These are phyloP conservation scores for Epinotia ramella DNA, from an alignment of 2,888 invertebrate genomes.

Conservation along the genomic window DNA sequence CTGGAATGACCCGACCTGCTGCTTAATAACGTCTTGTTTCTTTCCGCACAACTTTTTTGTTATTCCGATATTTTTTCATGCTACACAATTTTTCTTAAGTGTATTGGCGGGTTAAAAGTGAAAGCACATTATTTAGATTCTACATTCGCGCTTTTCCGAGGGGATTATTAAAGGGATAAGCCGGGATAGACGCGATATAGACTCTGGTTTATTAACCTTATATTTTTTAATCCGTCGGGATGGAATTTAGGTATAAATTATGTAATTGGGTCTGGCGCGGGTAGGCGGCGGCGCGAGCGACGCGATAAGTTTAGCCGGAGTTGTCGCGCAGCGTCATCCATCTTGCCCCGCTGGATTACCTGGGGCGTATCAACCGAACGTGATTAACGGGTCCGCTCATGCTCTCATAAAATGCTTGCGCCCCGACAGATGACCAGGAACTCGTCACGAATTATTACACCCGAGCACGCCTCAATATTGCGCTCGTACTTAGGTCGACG, in stretches of 20 bases:
- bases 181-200: constrained; percentile 13
- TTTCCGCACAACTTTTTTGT: constrained; percentile 67
- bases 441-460: constrained; percentile 38
- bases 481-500: background rate
- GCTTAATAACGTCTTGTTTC: constrained; percentile 75
- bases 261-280: constrained; percentile 43
- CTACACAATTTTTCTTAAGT: background rate
- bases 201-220: constrained; percentile 37
- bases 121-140: constrained; percentile 17
- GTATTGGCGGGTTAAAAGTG: constrained; percentile 12
- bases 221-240: constrained; percentile 35
- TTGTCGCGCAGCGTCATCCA: constrained; percentile 46
- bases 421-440: constrained; percentile 36
- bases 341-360: constrained; percentile 47
- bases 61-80: constrained; percentile 49
- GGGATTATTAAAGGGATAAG: constrained; percentile 26
- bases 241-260: constrained; percentile 41
- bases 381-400: constrained; percentile 47
- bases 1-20: constrained; percentile 66
- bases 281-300: constrained; percentile 21
- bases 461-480: constrained; percentile 19
- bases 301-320: constrained; percentile 46
- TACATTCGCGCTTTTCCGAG: constrained; percentile 18
- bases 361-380: constrained; percentile 47
- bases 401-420: constrained; percentile 47